Conservation (phyloP, 2,113 vertebrate species). For the Cichladusa arquata region DNA sequence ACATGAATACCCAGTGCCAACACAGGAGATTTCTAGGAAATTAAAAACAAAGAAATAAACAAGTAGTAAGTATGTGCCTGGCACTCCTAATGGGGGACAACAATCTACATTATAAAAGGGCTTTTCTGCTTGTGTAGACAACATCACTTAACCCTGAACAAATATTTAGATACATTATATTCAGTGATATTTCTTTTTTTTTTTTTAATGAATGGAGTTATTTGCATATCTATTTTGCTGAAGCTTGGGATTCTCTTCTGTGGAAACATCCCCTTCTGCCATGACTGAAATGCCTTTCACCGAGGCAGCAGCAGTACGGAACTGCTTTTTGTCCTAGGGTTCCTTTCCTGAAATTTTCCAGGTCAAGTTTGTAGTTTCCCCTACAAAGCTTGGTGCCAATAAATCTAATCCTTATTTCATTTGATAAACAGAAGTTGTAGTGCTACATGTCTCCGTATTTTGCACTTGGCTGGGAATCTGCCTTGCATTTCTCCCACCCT, state of each 20-base stretch:
- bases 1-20: not conserved
- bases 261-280: not conserved
- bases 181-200: not conserved
- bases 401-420: not conserved
- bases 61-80: not conserved
- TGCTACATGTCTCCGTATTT: rapidly evolving
- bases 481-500: not conserved
- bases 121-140: conserved; percentile 55
- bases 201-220: not conserved
- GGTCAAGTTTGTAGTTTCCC: not conserved
- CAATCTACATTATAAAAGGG: not conserved
- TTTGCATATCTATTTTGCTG: conserved; percentile 19
- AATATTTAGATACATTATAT: conserved; percentile 47
- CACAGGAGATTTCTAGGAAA: not conserved
- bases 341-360: not conserved
- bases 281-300: not conserved
- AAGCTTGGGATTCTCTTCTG: not conserved
- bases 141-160: conserved; percentile 43
- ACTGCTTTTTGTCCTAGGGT: not conserved
- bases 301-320: not conserved
- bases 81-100: not conserved
- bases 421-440: not conserved
- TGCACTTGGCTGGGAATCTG: not conserved
- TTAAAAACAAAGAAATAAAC: not conserved
- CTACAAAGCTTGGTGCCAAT: not conserved